Conservation (phyloP, 2,888 invertebrate genomes). For the Napeogenes sylphis region DNA sequence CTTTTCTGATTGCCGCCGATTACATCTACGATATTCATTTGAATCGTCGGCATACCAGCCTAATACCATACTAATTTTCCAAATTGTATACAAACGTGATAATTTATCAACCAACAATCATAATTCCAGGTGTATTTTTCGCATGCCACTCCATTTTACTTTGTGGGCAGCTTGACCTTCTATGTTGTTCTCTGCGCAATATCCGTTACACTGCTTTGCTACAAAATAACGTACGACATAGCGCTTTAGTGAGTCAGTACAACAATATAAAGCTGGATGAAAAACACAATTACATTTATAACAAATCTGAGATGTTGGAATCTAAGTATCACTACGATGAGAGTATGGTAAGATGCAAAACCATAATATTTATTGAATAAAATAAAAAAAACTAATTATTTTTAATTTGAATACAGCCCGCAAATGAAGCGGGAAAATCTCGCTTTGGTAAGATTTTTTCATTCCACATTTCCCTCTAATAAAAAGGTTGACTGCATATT, state of each 20-base stretch:
- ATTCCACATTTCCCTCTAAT: too few species aligned
- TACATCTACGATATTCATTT: too few species aligned
- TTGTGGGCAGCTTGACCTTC: constrained; percentile 65
- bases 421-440: constrained; percentile 29
- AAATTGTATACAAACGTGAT: too few species aligned
- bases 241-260: constrained; percentile 35
- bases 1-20: too few species aligned
- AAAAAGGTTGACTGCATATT: too few species aligned
- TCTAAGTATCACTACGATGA: constrained; percentile 57
- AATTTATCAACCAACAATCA: neutral
- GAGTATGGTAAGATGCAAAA: constrained; percentile 38
- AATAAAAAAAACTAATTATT: neutral
- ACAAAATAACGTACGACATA: constrained; percentile 44
- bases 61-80: too few species aligned
- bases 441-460: constrained; percentile 41
- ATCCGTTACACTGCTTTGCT: constrained; percentile 58
- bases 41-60: too few species aligned
- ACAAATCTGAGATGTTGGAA: constrained; percentile 43
- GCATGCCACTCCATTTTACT: constrained; percentile 61
- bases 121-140: constrained; percentile 58
- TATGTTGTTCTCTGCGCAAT: constrained; percentile 65
- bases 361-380: neutral
- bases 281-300: constrained; percentile 53
- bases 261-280: constrained; percentile 49
- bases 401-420: constrained; percentile 36